Evolutionary conservation across 2,888 invertebrate genomes (phyloP), one percentile per base, ranked within the genome.

Genomic region (Hylaea fasciaria): DNA sequence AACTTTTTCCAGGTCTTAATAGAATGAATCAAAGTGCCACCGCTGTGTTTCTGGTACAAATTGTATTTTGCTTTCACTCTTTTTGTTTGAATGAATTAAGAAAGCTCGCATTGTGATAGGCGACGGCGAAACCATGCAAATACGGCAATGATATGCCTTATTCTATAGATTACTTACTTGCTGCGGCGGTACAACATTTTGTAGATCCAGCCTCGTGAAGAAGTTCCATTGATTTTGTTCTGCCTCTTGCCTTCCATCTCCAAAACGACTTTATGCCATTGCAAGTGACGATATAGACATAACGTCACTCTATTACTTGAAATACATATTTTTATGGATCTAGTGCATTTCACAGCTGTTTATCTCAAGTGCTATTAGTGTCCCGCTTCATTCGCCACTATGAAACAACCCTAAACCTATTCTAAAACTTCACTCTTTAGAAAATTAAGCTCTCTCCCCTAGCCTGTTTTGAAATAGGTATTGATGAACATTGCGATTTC

Each of bases 41-140:
- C 71, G 72, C 77, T 78, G 77, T 79, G 77, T 76, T 78, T 77
- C 74, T 67, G 62, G 69, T 72, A 76, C 77, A 77, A 76, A 80
- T 78, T 78, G 72, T 73, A 46, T 50, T 57, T 57, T 57, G 46
- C 39, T 73, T 69, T 70, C 73, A 70, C 70, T 71, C 62, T 64
- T 70, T 71, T 70, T 68, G 64, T 74, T 72, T 74, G 72, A 78
- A 79, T 76, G 68, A 70, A 76, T 75, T 73, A 72, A 73, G 69
- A 60, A 2, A 2, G 40, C 3, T 22, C 3, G 3, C n/a, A 10
- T 10, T 8, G 51, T 53, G 32, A 50, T 54, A 44, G 35, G 40
- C 32, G 14, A 12, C 13, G 16, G 54, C 53, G 47, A 13, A 13
- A 13, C 0, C n/a, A 1, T n/a, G 1, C n/a, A 11, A 35, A 22